Base-by-base conservation (phyloP, 2,113 vertebrate genomes). In the Promerops cafer region DNA sequence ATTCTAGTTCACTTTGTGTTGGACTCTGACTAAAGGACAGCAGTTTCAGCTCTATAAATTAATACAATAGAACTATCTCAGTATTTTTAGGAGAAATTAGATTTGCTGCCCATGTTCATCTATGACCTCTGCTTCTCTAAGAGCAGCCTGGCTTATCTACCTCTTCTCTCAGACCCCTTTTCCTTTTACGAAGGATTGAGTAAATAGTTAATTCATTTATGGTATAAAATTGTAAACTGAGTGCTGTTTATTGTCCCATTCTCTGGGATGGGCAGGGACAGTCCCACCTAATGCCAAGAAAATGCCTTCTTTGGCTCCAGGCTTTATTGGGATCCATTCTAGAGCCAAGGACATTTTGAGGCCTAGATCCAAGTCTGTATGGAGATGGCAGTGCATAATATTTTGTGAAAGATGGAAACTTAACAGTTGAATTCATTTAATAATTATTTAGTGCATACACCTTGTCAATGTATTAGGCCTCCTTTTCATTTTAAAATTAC, bases 281-380 rank as follows among this genome's bases (percentile, higher is more conserved):
- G 40, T 57, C 5, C 5, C 22, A 53, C 11, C 28, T 33, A n/a
- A 91, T 79, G 97, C 97, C 97, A 98, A 97, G 90, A 96, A 97
- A 97, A 94, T 97, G 97, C 97, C 97, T 97, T 70, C 42, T 81
- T 92, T 98, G 97, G 97, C 98, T 97, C 93, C 75, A 81, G 92
- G 87, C 93, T 97, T 98, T 97, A 98, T 98, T 97, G 88, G 96
- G 97, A 97, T 91, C 89, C 30, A 61, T 66, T 93, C 89, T 89
- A 4, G 39, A 97, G 97, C 98, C 98, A 98, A 98, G 97, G 96
- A 98, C 97, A 98, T 97, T 97, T 97, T 96, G 84, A 92, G 90
- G 94, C 97, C 61, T 53, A 44, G 57, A 33, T 94, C 97, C 97
- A 98, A 97, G 96, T 84, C 64, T 23, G 83, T 84, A 65, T 53